Evolutionary conservation across 2,888 invertebrate species (phyloP), one percentile per base, ranked within the genome.

Genomic region (Flabesymbios commensalis): DNA sequence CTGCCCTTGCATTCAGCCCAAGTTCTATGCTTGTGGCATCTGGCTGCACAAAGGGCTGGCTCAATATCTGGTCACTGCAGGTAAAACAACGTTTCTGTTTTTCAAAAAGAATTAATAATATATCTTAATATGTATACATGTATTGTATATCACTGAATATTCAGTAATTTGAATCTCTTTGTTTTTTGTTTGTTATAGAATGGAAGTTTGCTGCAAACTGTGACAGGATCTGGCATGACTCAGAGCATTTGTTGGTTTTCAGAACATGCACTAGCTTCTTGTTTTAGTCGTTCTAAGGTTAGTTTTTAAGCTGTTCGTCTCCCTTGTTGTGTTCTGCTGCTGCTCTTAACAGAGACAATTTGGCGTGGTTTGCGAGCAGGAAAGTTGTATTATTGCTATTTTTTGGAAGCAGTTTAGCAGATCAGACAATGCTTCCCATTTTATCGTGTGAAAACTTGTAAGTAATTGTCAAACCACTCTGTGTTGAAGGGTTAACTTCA

Each of bases 11-110:
- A 0, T 83, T 88, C 60, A 85, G 87, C 74, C 78, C 83, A 19
- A 83, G 80, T 64, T 87, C 86, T 2, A 77, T 86, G 41, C 79
- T 87, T 66, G 73, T 88, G 58, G 87, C 87, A 0, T 85, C 86
- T 65, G 87, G 87, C 65, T 81, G 81, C 65, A 64, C 69, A 24
- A 80, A 81, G 51, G 87, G 87, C 4, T 84, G 87, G 67, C 82
- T 87, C 3, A 88, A 88, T 72, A 83, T 88, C 58, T 88, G 88
- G 88, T 86, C 87, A 0, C 76, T 88, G 17, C 64, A 64, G 64
- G 59, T 57, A 52, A 24, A 10, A n/a, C 26, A 49, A n/a, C n/a
- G n/a, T n/a, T n/a, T n/a, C n/a, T n/a, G n/a, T n/a, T n/a, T n/a
- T n/a, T n/a, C n/a, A n/a, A n/a, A n/a, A n/a, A n/a, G n/a, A n/a